Evolutionary conservation across 37 sponge, comb jelly and placozoan species (phyloP).

Genomic region (Crambe crambe): DNA sequence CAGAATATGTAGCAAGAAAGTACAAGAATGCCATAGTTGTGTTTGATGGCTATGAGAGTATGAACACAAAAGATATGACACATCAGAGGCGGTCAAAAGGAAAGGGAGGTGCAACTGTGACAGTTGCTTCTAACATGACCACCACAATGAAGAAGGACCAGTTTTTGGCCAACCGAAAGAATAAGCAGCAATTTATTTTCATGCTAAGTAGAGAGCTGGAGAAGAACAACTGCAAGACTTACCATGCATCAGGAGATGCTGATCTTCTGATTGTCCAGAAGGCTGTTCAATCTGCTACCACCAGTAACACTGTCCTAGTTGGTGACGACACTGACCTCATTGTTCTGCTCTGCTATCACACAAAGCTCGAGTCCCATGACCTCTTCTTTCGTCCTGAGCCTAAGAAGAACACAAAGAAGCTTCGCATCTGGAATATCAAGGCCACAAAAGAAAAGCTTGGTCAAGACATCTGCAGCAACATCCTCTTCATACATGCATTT

Average conservation of each 20-base stretch:
- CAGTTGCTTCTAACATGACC: not conserved
- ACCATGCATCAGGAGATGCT: conserved; percentile 29
- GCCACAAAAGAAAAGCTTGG: conserved; percentile 12
- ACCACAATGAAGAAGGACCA: conserved; percentile 31
- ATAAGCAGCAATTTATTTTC: conserved; percentile 13
- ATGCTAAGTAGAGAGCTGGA: conserved; percentile 26
- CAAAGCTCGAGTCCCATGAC: conserved; percentile 5
- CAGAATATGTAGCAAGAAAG: conserved; percentile 28
- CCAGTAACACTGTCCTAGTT: not conserved
- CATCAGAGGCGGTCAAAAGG: conserved; percentile 36
- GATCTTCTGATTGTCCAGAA: conserved; percentile 19
- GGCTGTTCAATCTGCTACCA: conserved; percentile 12
- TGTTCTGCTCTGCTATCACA: not conserved
- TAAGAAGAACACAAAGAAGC: too few species aligned
- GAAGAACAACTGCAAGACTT: conserved; percentile 15
- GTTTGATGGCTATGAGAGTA: conserved; percentile 34
- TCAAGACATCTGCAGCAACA: conserved; percentile 28
- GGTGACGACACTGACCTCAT: conserved; percentile 31
- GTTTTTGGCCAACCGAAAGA: conserved; percentile 1
- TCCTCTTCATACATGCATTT: conserved; percentile 42
- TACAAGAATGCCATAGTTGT: conserved; percentile 35
- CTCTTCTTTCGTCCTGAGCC: conserved; percentile 33
- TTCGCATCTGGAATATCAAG: conserved; percentile 2
- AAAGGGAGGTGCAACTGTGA: conserved; percentile 21
- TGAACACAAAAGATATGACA: conserved; percentile 39